Evolutionary conservation across 2,113 vertebrate species (phyloP).

Genomic region (Cervus canadensis): DNA sequence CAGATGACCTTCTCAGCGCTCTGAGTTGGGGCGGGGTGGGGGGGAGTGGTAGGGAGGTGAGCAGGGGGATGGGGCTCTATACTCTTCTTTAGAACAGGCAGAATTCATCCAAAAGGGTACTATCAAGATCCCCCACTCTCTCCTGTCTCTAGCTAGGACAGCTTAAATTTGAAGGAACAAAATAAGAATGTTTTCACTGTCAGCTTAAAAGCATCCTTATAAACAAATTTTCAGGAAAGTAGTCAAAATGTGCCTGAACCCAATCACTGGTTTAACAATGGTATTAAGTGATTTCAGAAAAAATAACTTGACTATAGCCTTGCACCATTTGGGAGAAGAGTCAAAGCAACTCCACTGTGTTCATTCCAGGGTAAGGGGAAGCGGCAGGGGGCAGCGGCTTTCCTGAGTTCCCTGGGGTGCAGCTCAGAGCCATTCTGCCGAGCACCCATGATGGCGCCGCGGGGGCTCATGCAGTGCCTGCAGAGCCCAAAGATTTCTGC

Average conservation of each 20-base stretch:
- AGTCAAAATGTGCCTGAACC: background rate
- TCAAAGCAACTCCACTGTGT: background rate
- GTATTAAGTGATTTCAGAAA: background rate
- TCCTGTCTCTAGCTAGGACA: background rate
- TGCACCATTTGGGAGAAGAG: background rate
- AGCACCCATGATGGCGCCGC: fast-evolving
- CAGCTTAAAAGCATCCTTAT: background rate
- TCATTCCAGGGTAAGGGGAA: background rate
- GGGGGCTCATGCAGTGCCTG: fast-evolving
- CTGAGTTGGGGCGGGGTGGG: fast-evolving
- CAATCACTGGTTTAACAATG: background rate
- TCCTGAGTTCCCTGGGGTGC: no score
- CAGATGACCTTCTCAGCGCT: no score
- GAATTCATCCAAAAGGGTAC: background rate
- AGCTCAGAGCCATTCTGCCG: fast-evolving
- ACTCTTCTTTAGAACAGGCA: background rate
- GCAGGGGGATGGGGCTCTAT: fast-evolving
- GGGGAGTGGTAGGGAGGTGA: no score
- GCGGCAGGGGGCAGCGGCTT: fast-evolving
- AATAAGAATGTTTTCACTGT: background rate
- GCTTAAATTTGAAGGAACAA: background rate
- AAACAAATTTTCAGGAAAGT: background rate
- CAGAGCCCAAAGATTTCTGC: background rate
- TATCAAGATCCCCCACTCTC: background rate
- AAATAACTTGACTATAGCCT: background rate